Base-by-base conservation (phyloP, 2,888 invertebrate species). In the Anoplius nigerrimus region DNA sequence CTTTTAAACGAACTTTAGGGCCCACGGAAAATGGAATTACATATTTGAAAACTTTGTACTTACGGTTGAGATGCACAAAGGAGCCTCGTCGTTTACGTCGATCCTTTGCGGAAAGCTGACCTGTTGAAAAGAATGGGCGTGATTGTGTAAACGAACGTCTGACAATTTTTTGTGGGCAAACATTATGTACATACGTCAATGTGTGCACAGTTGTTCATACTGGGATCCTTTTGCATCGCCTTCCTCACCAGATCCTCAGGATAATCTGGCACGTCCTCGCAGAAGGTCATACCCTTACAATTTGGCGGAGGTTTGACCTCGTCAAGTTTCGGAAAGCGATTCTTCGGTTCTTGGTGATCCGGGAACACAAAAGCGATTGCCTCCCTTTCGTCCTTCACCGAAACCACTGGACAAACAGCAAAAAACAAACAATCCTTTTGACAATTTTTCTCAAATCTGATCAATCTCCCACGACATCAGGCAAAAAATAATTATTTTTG, bases 11-110 rank as follows among this genome's bases (percentile, higher is more conserved):
- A n/a, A n/a, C n/a, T n/a, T n/a, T n/a, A n/a, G n/a, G n/a, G n/a
- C n/a, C n/a, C n/a, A n/a, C n/a, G n/a, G n/a, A n/a, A n/a, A n/a
- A n/a, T n/a, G n/a, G n/a, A n/a, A n/a, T n/a, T n/a, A n/a, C n/a
- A n/a, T n/a, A n/a, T n/a, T n/a, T n/a, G n/a, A n/a, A n/a, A n/a
- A n/a, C n/a, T n/a, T n/a, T n/a, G n/a, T n/a, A 68, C 60, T 75
- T 62, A 74, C 75, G 20, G 3, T 15, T 2, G 69, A 56, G 2
- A 72, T 0, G 24, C 75, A 75, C 11, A 75, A 64, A 3, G 67
- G 42, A 5, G 61, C 54, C 11, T 66, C 65, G 0, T 75, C 75
- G 0, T 21, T 34, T n/a, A 6, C 20, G 8, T 67, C 61, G 11
- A 42, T 27, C 0, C 8, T 8, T 1, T 6, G 15, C 3, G 22